Base-by-base conservation (phyloP, 2,888 invertebrate species). In the Tethea ocularis region DNA sequence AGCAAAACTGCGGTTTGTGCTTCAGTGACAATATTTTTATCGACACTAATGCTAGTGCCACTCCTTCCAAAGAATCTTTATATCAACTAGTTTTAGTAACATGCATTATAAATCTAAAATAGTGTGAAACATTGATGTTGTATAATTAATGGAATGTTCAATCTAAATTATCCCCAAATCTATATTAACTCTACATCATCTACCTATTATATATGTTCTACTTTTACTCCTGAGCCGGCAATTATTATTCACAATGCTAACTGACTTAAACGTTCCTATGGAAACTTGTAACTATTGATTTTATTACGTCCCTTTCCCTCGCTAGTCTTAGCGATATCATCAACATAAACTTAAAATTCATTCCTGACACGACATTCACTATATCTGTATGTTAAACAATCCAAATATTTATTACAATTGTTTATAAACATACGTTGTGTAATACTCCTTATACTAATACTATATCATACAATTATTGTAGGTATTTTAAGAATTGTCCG, bases 391-490 rank as follows among this genome's bases (percentile, higher is more conserved):
- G 41, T 56, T 15, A 54, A 56, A 58, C 56, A 33, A 54, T 33
- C 33, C 6, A 6, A 33, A 54, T 33, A 17, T 10, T 15, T 33
- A 29, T 52, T 52, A 8, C 26, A 24, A 26, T n/a, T 52, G 24
- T n/a, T 17, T 3, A n/a, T 11, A 29, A 15, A 53, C 11, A 33
- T 17, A 53, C n/a, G 13, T 20, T 53, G 13, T 11, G 53, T 17
- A 53, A 11, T 53, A 33, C 24, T 24, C 17, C 17, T 17, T 53
- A n/a, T 53, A 53, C 52, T 26, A 46, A 72, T 66, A 69, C 59
- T 60, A 61, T 52, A 56, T 66, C 65, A 63, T 71, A 68, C 68
- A 72, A 71, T 68, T 65, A 73, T 72, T 69, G 67, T 67, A 60
- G 68, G 59, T 58, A 61, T 61, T 66, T 66, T 66, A 55, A 61